phyloP scores from a whole-genome alignment of 2,113 vertebrate species.

The Ibidorhyncha struthersii region DNA sequence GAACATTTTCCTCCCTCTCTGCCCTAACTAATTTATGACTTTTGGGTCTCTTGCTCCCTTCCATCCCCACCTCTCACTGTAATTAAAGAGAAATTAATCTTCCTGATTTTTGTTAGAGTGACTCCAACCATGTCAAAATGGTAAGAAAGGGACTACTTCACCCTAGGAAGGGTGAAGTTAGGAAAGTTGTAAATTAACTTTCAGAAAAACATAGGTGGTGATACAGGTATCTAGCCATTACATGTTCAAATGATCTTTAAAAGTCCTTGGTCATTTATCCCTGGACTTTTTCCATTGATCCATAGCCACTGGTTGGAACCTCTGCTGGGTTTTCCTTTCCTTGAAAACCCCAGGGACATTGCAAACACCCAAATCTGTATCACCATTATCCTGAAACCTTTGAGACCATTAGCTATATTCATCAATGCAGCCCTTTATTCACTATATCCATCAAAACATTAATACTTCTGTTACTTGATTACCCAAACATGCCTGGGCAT shows the following conservation, averaged over 20 bases:
- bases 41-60: conserved; percentile 51
- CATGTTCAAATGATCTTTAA: background rate
- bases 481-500: background rate
- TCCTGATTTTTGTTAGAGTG: background rate
- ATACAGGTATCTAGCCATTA: background rate
- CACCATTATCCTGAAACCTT: background rate
- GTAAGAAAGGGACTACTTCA: background rate
- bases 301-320: background rate
- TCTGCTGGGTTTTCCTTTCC: background rate
- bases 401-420: background rate
- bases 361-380: background rate
- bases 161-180: background rate
- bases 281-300: background rate
- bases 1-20: conserved; percentile 69
- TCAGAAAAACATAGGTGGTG: background rate
- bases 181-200: background rate
- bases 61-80: conserved; percentile 16
- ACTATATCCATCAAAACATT: background rate
- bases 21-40: conserved; percentile 72
- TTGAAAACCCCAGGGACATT: background rate
- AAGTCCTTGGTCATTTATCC: background rate
- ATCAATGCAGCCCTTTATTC: background rate
- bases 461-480: background rate
- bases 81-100: conserved; percentile 2
- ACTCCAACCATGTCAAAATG: background rate